These are phyloP conservation scores for Steinernema hermaphroditum DNA, from an alignment of 2,888 invertebrate genomes.

Conservation along the genomic window DNA sequence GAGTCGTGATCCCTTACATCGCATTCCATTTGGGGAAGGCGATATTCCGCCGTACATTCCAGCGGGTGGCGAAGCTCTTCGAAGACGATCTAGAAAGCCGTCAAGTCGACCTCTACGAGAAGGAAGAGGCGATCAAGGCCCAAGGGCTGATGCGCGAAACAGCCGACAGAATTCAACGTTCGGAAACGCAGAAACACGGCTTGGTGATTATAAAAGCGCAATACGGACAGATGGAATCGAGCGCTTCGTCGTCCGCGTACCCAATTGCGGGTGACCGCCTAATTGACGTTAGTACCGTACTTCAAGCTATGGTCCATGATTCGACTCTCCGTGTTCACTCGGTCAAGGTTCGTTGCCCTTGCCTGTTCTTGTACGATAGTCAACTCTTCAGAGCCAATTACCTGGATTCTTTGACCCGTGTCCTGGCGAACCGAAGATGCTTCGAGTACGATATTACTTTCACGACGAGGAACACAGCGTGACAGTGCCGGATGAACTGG, in stretches of 20 bases:
- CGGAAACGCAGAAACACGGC: constrained; percentile 82
- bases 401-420: constrained; percentile 97
- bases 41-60: constrained; percentile 36
- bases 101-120: constrained; percentile 56
- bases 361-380: neutral
- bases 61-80: constrained; percentile 31
- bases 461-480: constrained; percentile 80
- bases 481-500: constrained; percentile 79
- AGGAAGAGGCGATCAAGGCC: constrained; percentile 55
- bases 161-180: constrained; percentile 79
- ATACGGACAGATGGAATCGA: constrained; percentile 66
- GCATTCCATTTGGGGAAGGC: constrained; percentile 41
- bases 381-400: constrained; percentile 79
- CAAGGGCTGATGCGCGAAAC: constrained; percentile 84
- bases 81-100: constrained; percentile 33
- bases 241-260: constrained; percentile 38
- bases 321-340: constrained; percentile 74
- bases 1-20: constrained; percentile 55
- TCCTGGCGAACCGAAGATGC: constrained; percentile 82
- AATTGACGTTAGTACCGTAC: constrained; percentile 84
- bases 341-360: constrained; percentile 48
- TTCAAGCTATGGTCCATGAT: constrained; percentile 90
- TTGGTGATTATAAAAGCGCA: constrained; percentile 82
- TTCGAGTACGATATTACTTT: constrained; percentile 84
- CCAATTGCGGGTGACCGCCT: constrained; percentile 59